Base-by-base conservation (phyloP, 2,888 invertebrate genomes). In the Epirrita christyi region DNA sequence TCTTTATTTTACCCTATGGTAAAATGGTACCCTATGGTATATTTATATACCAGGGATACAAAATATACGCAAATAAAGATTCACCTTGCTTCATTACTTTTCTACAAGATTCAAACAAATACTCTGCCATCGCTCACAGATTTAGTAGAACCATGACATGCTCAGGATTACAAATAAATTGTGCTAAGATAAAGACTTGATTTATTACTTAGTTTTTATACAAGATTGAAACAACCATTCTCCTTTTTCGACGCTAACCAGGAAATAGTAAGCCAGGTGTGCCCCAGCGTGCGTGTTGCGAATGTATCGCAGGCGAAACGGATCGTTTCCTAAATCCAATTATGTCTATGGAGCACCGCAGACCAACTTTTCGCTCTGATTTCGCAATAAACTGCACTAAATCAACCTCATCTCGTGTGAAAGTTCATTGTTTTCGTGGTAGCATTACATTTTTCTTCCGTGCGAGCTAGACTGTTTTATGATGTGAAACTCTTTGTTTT, bases 301-400 rank as follows among this genome's bases (percentile, higher is more conserved):
- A 84, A 84, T 85, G 78, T 73, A 73, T 70, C 71, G 64, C 61
- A 67, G 64, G 29, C 62, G 57, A 81, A 88, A 92, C 81, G 81
- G 78, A 92, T 90, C 90, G 91, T 89, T 88, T 81, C 82, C 82
- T 75, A 88, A 91, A 91, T 86, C 80, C 84, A 88, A 89, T 90
- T 90, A 88, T 74, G 68, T 2, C 21, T 21, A 21, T 21, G 21
- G 21, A 72, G 68, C 63, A 80, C 87, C 85, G 71, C 87, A 83
- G 73, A 72, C 76, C 74, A 72, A 74, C 75, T 80, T 77, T 79
- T 81, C 74, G 75, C 83, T 85, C 80, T 86, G 87, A 88, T 88
- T 88, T 75, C 72, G 76, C 81, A 78, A 85, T 81, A 81, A 80
- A 81, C 82, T 78, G 73, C 78, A 74, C 78, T 85, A 83, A 83